Base-by-base conservation (phyloP, 2,797 vertebrate genomes). In the Tenualosa ilisha region DNA sequence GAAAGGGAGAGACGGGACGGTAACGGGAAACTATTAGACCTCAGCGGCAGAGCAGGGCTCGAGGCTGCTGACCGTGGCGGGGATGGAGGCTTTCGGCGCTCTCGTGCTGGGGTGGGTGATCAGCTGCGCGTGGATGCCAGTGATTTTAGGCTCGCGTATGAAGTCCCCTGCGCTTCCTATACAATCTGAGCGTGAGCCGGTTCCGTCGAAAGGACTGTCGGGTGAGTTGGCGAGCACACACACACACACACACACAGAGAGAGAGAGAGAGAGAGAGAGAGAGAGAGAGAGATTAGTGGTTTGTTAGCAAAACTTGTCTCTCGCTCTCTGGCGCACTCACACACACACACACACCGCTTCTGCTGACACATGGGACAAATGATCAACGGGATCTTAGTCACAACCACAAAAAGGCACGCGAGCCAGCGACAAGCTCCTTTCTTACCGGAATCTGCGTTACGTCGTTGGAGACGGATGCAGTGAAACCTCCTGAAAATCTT, bases 171-270 rank as follows among this genome's bases (percentile, higher is more conserved):
- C 95, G 54, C 94, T 98, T 91, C 98, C 97, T 92, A 98, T 99
- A 94, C 97, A 97, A 89, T 95, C 98, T 0, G 97, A 98, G 93
- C 95, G 94, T 84, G 97, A 98, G 3, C 96, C 96, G 82, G 88
- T 95, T 89, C 96, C 95, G 2, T 95, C 95, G 89, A 97, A 97
- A 86, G 97, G 96, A 86, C 84, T 96, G 86, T 91, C 97, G 95
- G 97, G 97, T 98, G 95, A 93, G 89, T 20, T n/a, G n/a, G 24
- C 61, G 51, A 12, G 12, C 43, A 31, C 11, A 59, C 24, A 63
- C 40, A 51, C 8, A 72, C 26, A 40, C 26, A 15, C 22, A 0
- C 20, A 54, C 51, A 54, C 51, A 54, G 3, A 53, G 3, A 53
- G n/a, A n/a, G n/a, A n/a, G n/a, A n/a, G n/a, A n/a, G n/a, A n/a